A percentile compares a stretch with the other conserved stretches of the same genome.
Evolutionary conservation across 1,140 invertebrate genomes (phyloP).

Genomic region (Eufriesea mexicana): DNA sequence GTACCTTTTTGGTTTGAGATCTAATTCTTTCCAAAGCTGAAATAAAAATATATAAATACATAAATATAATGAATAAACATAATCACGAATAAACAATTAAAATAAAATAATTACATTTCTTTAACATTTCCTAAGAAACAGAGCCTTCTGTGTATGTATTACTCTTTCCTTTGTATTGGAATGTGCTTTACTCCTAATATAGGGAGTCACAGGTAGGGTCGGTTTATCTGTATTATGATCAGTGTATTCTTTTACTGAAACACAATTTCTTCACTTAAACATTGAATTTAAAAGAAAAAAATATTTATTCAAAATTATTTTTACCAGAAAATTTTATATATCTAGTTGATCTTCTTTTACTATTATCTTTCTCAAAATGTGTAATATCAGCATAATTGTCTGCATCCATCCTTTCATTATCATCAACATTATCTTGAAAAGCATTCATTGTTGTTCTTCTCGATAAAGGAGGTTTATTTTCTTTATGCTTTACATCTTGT

Average conservation of each 20-base stretch:
- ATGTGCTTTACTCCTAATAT: conserved; percentile 29
- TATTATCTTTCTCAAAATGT: neutral
- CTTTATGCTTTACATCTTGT: conserved; percentile 20
- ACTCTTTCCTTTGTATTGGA: conserved; percentile 9
- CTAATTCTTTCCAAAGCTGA: conserved; percentile 29
- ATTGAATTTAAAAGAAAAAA: conserved; percentile 5
- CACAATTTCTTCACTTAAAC: conserved; percentile 28
- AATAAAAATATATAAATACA: conserved; percentile 32
- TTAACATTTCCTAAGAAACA: conserved; percentile 36
- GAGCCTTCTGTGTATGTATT: conserved; percentile 23
- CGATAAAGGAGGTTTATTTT: conserved; percentile 28
- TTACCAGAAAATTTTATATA: conserved; percentile 63
- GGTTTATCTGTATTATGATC: conserved; percentile 49
- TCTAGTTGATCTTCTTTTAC: conserved; percentile 49
- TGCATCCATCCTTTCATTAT: neutral
- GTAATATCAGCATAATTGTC: neutral
- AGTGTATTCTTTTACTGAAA: conserved; percentile 55
- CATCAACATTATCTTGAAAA: neutral
- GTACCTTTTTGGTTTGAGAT: neutral
- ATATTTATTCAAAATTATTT: neutral
- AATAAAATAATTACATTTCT: conserved; percentile 37
- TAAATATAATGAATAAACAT: neutral
- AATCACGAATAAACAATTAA: neutral
- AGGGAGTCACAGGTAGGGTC: conserved; percentile 59
- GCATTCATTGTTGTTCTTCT: conserved; percentile 29